A percentile compares a stretch with the other conserved stretches of the same genome.
Conservation (phyloP, 1,140 invertebrate species). For the Caenorhabditis elegans region DNA sequence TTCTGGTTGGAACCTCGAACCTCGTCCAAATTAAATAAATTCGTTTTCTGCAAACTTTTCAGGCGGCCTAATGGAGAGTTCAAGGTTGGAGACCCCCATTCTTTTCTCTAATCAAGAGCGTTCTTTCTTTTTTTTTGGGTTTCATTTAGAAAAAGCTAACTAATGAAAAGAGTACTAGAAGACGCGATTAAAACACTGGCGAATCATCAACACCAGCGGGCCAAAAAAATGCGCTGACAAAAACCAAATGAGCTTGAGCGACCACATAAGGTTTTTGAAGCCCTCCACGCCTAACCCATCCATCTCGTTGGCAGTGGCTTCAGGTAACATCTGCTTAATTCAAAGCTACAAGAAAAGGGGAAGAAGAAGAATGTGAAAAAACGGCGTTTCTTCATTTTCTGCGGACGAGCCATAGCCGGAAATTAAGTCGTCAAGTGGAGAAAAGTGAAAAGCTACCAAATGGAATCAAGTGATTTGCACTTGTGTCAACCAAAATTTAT, state of each 20-base stretch:
- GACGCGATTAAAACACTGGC: not conserved
- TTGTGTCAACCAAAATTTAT: not conserved
- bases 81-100: no score
- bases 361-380: not conserved
- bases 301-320: not conserved
- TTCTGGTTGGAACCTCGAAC: no score
- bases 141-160: no score
- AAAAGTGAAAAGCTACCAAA: not conserved
- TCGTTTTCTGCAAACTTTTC: no score
- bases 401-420: not conserved
- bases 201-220: not conserved
- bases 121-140: no score
- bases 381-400: not conserved
- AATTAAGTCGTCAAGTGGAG: not conserved
- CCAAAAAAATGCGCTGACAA: not conserved
- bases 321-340: slow-evolving; percentile 7
- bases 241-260: not conserved
- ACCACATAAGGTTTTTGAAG: not conserved
- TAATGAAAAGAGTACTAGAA: not conserved
- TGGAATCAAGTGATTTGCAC: not conserved
- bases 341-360: not conserved
- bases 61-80: no score
- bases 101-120: no score
- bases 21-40: no score
- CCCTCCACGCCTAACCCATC: not conserved